Conservation (phyloP, 2,797 vertebrate species). For the Siniperca obscura region DNA sequence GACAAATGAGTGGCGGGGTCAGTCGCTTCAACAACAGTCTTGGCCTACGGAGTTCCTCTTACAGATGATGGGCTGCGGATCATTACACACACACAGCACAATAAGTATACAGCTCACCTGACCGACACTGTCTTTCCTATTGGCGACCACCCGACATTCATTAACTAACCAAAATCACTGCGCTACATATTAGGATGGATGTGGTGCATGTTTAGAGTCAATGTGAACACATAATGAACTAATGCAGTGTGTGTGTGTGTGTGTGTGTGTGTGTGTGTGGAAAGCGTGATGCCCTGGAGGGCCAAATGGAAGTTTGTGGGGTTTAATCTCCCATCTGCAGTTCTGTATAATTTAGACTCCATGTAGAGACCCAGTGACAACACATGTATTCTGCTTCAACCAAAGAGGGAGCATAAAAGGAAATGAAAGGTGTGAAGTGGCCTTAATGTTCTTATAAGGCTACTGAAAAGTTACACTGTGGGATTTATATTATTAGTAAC, state of each 20-base stretch:
- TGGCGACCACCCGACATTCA: conserved; percentile 49
- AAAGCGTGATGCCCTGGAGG: not conserved
- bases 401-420: no score
- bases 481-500: no score
- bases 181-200: conserved; percentile 39
- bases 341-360: not conserved
- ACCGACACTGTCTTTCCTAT: conserved; percentile 49
- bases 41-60: not conserved
- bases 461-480: not conserved
- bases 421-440: not conserved
- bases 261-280: not conserved
- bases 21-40: not conserved
- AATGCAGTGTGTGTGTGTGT: conserved; percentile 4
- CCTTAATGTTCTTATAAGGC: not conserved
- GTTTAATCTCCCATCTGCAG: not conserved
- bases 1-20: not conserved
- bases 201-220: conserved; percentile 21
- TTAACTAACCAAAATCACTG: conserved; percentile 57
- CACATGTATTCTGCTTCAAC: not conserved
- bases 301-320: not conserved
- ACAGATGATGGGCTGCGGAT: not conserved
- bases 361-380: not conserved
- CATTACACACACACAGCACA: not conserved
- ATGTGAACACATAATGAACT: not conserved
- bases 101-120: conserved; percentile 46